A percentile compares a stretch with the other conserved stretches of the same genome.
phyloP scores from a whole-genome alignment of 2,797 vertebrate species.

The Gobionotothen gibberifrons region DNA sequence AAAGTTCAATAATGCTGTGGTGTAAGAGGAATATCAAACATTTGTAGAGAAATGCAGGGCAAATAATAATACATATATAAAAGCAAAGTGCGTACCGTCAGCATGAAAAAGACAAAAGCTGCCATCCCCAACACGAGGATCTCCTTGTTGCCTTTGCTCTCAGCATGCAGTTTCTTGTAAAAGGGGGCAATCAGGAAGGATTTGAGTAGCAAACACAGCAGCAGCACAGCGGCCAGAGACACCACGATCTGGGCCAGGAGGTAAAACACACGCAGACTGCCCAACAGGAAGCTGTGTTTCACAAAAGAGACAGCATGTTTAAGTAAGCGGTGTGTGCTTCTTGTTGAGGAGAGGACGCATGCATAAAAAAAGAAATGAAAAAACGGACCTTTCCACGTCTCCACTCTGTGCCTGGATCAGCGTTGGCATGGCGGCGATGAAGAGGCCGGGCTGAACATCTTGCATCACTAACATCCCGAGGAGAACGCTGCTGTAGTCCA shows the following conservation, averaged over 20 bases:
- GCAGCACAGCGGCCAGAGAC: constrained; percentile 90
- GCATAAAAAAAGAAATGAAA: neutral
- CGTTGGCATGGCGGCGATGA: constrained; percentile 95
- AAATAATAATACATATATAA: neutral
- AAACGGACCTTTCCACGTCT: constrained; percentile 85
- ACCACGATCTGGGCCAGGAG: constrained; percentile 90
- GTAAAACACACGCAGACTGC: constrained; percentile 86
- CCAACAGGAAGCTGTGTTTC: constrained; percentile 86
- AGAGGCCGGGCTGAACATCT: constrained; percentile 98
- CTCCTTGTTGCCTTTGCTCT: constrained; percentile 96
- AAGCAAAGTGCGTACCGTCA: constrained; percentile 84
- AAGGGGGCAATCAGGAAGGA: constrained; percentile 91
- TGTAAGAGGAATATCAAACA: neutral
- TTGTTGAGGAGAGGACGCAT: neutral
- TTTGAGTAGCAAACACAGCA: constrained; percentile 90
- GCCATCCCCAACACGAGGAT: constrained; percentile 93
- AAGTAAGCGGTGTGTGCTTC: neutral
- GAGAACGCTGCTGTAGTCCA: constrained; percentile 94
- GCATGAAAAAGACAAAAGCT: constrained; percentile 95
- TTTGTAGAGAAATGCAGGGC: neutral
- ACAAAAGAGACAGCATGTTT: constrained; percentile 30
- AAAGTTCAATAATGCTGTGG: neutral
- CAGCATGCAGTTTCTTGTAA: constrained; percentile 92
- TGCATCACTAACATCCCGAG: constrained; percentile 98
- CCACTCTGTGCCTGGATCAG: constrained; percentile 91